phyloP scores from a whole-genome alignment of 2,888 invertebrate species.

The Metallyticus violacea region DNA sequence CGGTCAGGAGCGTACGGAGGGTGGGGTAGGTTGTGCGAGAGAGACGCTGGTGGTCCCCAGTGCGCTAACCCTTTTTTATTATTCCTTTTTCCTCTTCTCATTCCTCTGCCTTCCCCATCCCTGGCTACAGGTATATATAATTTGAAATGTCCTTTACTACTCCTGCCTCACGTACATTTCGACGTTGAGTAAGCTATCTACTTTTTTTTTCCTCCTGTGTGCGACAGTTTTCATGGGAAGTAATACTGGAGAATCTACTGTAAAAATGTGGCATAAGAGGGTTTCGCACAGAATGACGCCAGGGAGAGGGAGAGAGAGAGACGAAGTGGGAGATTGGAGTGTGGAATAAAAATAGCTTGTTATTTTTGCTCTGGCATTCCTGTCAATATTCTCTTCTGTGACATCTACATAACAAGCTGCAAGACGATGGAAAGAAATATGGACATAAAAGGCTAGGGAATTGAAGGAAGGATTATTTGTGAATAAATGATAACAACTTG shows the following conservation, averaged over 20 bases:
- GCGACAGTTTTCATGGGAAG: slow-evolving; percentile 8
- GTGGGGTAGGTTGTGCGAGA: neutral
- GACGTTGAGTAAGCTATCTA: slow-evolving; percentile 2
- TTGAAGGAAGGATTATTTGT: neutral
- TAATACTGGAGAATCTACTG: neutral
- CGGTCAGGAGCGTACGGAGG: neutral
- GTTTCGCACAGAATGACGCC: neutral
- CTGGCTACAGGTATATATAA: slow-evolving; percentile 1
- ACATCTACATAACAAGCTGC: neutral
- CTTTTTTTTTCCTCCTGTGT: neutral
- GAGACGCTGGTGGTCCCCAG: neutral
- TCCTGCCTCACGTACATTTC: neutral
- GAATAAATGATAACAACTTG: neutral
- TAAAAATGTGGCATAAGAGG: neutral
- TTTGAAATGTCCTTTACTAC: slow-evolving; percentile 2
- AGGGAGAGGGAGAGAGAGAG: neutral
- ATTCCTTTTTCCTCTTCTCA: neutral
- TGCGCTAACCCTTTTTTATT: neutral
- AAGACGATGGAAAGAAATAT: neutral
- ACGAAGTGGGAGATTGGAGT: neutral
- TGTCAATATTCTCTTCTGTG: slow-evolving; percentile 3
- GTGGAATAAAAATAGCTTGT: neutral
- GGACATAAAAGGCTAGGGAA: neutral
- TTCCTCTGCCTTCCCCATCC: neutral
- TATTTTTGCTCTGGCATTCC: neutral